Conservation (phyloP, 2,888 invertebrate genomes). For the Conomelus anceps region DNA sequence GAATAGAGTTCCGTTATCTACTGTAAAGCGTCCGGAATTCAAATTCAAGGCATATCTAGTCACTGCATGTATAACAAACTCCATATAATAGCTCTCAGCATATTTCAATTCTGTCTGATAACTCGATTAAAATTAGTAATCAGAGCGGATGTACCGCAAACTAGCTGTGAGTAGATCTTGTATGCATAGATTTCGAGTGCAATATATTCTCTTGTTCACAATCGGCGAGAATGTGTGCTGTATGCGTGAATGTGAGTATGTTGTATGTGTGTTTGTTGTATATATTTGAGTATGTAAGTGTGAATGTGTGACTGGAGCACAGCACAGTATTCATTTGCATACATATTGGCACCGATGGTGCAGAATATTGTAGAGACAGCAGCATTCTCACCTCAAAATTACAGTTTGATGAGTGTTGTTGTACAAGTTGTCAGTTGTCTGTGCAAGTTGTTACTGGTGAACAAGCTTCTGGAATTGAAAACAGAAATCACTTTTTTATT, state of each 20-base stretch:
- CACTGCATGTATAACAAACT: background rate
- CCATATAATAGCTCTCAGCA: background rate
- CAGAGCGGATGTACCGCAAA: background rate
- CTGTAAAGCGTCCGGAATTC: background rate
- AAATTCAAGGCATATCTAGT: background rate
- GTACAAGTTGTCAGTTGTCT: background rate
- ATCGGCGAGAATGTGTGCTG: background rate
- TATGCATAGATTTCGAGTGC: background rate
- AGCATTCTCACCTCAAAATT: background rate
- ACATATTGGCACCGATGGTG: slow-evolving; percentile 18
- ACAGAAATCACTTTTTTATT: background rate
- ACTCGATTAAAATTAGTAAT: background rate
- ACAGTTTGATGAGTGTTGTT: background rate
- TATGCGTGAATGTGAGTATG: background rate
- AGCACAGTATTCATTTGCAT: slow-evolving; percentile 23
- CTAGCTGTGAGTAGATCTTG: background rate
- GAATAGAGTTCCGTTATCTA: background rate
- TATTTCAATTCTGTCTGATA: background rate
- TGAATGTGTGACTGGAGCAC: background rate
- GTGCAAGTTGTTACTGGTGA: background rate
- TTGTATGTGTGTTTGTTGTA: background rate
- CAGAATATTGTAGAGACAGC: background rate
- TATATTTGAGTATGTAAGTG: too few relatives aligned
- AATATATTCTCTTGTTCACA: background rate
- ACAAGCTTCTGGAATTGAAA: background rate